Evolutionary conservation across 2,113 vertebrate species (phyloP), one percentile per base, ranked within the genome.

Genomic region (Callipepla californica): DNA sequence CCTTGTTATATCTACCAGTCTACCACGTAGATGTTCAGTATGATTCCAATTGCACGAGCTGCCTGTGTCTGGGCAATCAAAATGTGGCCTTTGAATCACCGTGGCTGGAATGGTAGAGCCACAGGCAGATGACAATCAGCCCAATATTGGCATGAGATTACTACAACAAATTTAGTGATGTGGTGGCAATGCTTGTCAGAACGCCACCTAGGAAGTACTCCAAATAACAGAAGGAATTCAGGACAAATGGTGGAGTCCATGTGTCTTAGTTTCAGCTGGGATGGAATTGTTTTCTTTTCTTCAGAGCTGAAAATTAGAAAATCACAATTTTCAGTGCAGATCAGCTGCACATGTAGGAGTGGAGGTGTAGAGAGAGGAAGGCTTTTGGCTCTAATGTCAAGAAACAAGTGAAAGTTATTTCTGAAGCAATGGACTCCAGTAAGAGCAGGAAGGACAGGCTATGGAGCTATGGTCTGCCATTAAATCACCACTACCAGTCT

Each of bases 141-240:
- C 50, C 2, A 2, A 25, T 2, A 23, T 72, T 51, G 59, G 36
- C 59, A 36, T 0, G 0, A 16, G 17, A 90, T 25, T 16, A 55
- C n/a, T 32, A 30, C 40, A 40, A 63, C 26, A 85, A 82, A 74
- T 14, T 51, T 50, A 47, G 22, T 47, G 17, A 19, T 3, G 2
- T 26, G 1, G 1, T 1, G 1, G 4, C 40, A 40, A 69, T 55
- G 9, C 6, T 82, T 62, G 17, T 25, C 68, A 25, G 21, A 38
- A 48, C 38, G 53, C 21, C 17, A 18, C 34, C 36, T 68, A 69
- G 20, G 59, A 89, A 63, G 25, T 22, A 62, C 14, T 19, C n/a
- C 12, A 2, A 28, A 78, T 53, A 72, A 3, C 25, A 47, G 50
- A 78, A 57, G 26, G 48, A 68, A 61, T 73, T 81, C 36, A 22